Evolutionary conservation across 2,888 invertebrate genomes (phyloP).

Genomic region (Boloria euphrosyne): DNA sequence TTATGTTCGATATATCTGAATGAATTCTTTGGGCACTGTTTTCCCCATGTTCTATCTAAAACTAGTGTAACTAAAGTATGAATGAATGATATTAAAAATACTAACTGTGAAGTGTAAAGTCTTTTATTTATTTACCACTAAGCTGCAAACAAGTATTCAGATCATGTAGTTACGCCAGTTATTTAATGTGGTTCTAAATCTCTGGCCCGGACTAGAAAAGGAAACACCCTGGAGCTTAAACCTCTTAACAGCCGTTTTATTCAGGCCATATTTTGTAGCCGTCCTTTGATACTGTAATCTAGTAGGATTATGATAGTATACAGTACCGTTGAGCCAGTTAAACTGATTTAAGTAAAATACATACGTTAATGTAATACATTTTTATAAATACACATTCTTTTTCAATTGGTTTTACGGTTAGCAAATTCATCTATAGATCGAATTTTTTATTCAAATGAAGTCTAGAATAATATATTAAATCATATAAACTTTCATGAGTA

Average conservation of each 20-base stretch:
- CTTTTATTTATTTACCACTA: not conserved
- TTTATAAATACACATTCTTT: not conserved
- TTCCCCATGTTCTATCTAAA: too few species aligned
- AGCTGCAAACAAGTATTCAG: constrained; percentile 20
- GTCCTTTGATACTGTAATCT: constrained; percentile 31
- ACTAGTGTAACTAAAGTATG: too few species aligned
- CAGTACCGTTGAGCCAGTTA: constrained; percentile 10
- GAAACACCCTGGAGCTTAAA: constrained; percentile 31
- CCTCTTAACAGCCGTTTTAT: constrained; percentile 30
- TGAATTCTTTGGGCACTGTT: too few species aligned
- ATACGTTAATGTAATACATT: not conserved
- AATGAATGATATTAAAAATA: too few species aligned
- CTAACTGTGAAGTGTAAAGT: not conserved
- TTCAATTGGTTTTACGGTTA: too few species aligned
- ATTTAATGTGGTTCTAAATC: constrained; percentile 27
- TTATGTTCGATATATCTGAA: too few species aligned
- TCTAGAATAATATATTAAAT: too few species aligned
- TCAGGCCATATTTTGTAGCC: constrained; percentile 24
- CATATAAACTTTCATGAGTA: too few species aligned
- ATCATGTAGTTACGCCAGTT: constrained; percentile 17
- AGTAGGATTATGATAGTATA: constrained; percentile 26
- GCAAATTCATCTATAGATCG: too few species aligned
- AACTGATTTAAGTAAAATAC: constrained; percentile 17
- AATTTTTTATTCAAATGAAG: too few species aligned
- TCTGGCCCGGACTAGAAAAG: constrained; percentile 26